Percentiles rank a stretch among this genome's conserved stretches.
Conservation (phyloP, 2,797 vertebrate species). For the Pantherophis vulpinus region DNA sequence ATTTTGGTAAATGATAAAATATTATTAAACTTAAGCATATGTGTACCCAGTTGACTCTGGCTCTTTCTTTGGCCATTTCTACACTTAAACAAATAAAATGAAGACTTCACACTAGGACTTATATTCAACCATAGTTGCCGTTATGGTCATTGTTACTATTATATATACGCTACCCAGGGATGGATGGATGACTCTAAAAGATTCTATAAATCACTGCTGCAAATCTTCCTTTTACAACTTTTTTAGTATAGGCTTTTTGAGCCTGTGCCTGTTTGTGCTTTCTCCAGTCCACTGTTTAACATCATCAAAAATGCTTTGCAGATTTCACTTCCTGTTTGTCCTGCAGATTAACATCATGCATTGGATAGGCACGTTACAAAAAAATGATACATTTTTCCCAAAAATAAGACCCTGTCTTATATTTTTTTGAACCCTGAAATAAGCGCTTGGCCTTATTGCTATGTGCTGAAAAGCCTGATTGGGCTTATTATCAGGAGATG, state of each 20-base stretch:
- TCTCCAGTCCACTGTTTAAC: neutral
- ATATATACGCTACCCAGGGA: neutral
- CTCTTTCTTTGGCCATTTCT: neutral
- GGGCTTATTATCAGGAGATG: too few species aligned
- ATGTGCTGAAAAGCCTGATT: too few species aligned
- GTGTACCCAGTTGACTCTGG: too few species aligned
- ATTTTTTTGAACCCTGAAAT: too few species aligned
- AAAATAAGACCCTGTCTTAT: too few species aligned
- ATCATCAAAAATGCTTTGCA: neutral
- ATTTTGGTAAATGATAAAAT: neutral
- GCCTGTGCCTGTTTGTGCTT: neutral
- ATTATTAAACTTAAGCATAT: neutral
- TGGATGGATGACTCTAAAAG: neutral
- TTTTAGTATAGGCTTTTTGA: neutral
- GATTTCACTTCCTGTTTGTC: neutral
- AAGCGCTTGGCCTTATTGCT: too few species aligned
- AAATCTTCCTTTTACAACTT: neutral
- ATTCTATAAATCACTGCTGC: neutral
- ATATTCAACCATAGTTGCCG: neutral
- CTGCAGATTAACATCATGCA: neutral
- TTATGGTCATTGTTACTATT: neutral
- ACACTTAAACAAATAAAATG: neutral
- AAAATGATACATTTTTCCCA: neutral
- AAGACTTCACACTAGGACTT: neutral
- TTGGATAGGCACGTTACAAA: neutral